Conservation (phyloP, 2,113 vertebrate genomes). For the Myotis lucifugus region DNA sequence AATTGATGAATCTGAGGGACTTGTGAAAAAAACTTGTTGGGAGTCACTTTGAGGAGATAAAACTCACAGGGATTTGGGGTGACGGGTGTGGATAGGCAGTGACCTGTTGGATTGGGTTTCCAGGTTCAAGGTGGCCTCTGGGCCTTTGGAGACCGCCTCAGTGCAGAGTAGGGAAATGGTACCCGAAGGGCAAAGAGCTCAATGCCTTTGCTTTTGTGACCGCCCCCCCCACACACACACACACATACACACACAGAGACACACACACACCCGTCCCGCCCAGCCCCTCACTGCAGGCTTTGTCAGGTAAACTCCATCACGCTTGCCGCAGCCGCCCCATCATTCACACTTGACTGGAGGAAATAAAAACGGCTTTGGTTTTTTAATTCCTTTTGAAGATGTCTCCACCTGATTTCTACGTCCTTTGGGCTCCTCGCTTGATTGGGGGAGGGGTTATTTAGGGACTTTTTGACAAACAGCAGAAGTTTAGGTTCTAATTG, state of each 20-base stretch:
- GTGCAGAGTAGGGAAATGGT: neutral
- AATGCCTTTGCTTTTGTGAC: neutral
- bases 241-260: too few species aligned
- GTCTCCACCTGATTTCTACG: constrained; percentile 58
- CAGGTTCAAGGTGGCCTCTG: neutral
- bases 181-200: neutral
- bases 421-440: constrained; percentile 30
- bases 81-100: neutral
- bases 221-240: neutral
- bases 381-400: constrained; percentile 66
- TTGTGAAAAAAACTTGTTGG: neutral
- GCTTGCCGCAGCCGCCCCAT: neutral
- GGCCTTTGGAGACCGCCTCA: neutral
- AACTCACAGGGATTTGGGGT: neutral
- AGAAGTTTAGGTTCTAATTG: constrained; percentile 77
- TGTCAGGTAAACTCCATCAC: neutral
- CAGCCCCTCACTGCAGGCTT: neutral
- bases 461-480: constrained; percentile 63
- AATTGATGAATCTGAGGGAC: constrained; percentile 27
- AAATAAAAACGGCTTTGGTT: constrained; percentile 62
- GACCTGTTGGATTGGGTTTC: constrained; percentile 51
- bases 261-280: neutral
- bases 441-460: constrained; percentile 2
- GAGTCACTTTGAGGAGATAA: neutral
- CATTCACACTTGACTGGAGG: constrained; percentile 64